A percentile compares a stretch with the other conserved stretches of the same genome.
Conservation (phyloP, 2,113 vertebrate species). For the Mus musculus region DNA sequence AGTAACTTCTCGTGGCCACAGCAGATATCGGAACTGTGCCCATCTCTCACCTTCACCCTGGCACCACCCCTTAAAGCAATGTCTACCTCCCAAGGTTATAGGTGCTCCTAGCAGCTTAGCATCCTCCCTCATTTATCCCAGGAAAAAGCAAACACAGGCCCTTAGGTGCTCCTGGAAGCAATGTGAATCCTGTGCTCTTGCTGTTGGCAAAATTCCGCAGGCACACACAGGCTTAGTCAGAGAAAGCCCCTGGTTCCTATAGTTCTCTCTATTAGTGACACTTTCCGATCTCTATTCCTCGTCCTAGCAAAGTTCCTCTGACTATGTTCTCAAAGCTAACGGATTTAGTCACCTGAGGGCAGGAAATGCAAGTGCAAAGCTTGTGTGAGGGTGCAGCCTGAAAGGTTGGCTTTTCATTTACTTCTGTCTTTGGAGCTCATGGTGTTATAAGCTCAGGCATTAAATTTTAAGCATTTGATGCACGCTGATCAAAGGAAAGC, state of each 20-base stretch:
- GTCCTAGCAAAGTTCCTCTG: neutral
- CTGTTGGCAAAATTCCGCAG: neutral
- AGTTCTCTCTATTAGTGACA: conserved; percentile 12
- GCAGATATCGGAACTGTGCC: neutral
- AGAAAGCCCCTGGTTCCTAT: neutral
- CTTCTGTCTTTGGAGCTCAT: conserved; percentile 48
- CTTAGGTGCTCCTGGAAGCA: neutral
- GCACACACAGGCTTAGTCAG: conserved; percentile 48
- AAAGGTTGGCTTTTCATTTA: conserved; percentile 75
- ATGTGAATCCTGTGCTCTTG: neutral
- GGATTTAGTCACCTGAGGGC: neutral
- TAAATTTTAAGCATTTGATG: conserved; percentile 80
- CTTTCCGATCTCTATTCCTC: neutral
- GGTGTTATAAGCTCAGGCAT: conserved; percentile 42
- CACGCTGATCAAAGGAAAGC: conserved; percentile 71
- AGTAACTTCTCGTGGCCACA: neutral
- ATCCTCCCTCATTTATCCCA: conserved; percentile 39
- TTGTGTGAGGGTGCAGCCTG: neutral
- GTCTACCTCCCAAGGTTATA: neutral
- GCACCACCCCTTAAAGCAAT: neutral
- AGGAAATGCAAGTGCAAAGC: neutral
- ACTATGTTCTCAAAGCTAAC: conserved; percentile 54
- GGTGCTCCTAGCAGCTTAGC: neutral
- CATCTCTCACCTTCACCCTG: too few relatives aligned
- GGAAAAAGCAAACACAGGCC: conserved; percentile 30